Base-by-base conservation (phyloP, 2,113 vertebrate species). In the Ellobius talpinus region DNA sequence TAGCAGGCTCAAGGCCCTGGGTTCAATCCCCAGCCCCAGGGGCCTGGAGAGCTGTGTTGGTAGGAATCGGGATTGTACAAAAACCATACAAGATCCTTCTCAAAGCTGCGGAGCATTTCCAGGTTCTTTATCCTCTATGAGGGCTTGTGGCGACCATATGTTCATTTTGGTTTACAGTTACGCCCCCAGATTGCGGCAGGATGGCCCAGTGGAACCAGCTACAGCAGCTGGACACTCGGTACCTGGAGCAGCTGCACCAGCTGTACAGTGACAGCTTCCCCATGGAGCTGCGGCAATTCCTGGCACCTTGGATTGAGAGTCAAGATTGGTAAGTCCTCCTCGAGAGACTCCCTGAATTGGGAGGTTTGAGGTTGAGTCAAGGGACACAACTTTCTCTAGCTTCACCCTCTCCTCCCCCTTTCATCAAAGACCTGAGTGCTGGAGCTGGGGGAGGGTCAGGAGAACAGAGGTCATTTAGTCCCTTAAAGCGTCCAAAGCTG, bases 191-290 rank as follows among this genome's bases (percentile, higher is more conserved):
- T 92, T 97, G 70, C 93, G 90, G 97, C 99, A 99, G 97, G 97
- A 99, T 99, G 99, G 99, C 99, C 7, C 99, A 99, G 98, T 99
- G 99, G 99, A 99, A 99, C 98, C 99, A 99, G 99, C 99, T 99
- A 42, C 99, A 99, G 98, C 99, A 99, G 98, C 98, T 99, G 74
- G 99, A 99, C 98, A 99, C 99, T 0, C 98, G 99, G 70, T 99
- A 99, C 97, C 98, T 99, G 99, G 99, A 99, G 98, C 99, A 99
- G 98, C 99, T 99, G 39, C 99, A 99, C 97, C 99, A 99, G 98
- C 98, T 99, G 86, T 99, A 99, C 98, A 99, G 99, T 0, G 99
- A 99, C 99, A 99, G 99, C 98, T 99, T 99, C 90, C 99, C 99
- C 6, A 99, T 99, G 99, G 99, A 99, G 98, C 98, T 99, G 0